A percentile compares a stretch with the other conserved stretches of the same genome.
Evolutionary conservation across 2,113 vertebrate genomes (phyloP).

Genomic region (Calyptommatus sinebrachiatus): DNA sequence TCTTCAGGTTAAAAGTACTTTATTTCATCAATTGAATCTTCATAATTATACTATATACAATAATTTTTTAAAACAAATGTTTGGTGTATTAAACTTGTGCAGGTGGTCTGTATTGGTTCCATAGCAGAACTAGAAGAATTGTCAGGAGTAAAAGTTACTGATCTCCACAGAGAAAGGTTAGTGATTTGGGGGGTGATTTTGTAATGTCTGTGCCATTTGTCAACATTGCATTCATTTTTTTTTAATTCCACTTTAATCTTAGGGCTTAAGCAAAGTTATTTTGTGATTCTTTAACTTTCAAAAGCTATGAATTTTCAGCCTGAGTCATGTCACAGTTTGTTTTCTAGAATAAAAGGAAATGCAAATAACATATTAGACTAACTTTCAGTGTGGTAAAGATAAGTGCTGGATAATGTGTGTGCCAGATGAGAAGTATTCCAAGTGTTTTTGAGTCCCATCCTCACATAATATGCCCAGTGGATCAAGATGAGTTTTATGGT

Average conservation of each 20-base stretch:
- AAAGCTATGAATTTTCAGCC: too few relatives aligned
- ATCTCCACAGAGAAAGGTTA: conserved; percentile 95
- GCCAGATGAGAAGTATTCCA: background rate
- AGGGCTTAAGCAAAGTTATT: background rate
- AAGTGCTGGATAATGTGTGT: too few relatives aligned
- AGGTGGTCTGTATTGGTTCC: conserved; percentile 95
- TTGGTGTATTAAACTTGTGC: conserved; percentile 8
- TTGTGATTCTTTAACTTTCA: too few relatives aligned
- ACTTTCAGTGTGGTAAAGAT: too few relatives aligned
- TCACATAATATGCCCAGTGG: background rate
- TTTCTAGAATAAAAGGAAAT: too few relatives aligned
- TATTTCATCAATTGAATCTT: too few relatives aligned
- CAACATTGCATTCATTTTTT: background rate
- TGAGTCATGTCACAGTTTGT: too few relatives aligned
- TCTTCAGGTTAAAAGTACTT: too few relatives aligned
- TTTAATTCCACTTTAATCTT: background rate
- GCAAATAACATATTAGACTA: too few relatives aligned
- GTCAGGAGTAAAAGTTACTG: conserved; percentile 82
- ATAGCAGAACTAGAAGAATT: conserved; percentile 88
- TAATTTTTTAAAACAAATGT: background rate
- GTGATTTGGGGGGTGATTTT: conserved; percentile 28
- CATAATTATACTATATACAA: too few relatives aligned
- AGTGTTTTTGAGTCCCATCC: too few relatives aligned
- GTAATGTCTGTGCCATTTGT: background rate
- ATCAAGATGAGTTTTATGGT: background rate